Conservation (phyloP, 2,113 vertebrate genomes). For the Taxidea taxus region DNA sequence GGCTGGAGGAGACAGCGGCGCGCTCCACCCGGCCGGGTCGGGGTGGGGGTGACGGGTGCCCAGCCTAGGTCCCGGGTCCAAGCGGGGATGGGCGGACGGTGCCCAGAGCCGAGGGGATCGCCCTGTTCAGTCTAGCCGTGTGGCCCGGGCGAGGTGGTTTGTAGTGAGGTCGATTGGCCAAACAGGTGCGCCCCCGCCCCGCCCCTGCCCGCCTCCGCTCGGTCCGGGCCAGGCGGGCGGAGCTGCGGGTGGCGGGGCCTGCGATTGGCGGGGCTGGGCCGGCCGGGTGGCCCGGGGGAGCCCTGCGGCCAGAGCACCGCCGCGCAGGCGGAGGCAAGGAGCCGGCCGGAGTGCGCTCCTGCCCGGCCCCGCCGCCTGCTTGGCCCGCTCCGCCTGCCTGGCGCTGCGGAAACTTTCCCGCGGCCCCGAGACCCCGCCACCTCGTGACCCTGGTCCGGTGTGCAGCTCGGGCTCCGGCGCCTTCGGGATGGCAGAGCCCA, state of each 20-base stretch:
- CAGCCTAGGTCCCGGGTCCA: not conserved
- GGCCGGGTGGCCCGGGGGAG: constrained; percentile 14
- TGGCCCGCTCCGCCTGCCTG: not conserved
- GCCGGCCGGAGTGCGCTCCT: constrained; percentile 30
- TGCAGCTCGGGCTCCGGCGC: not conserved
- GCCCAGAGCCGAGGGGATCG: not conserved
- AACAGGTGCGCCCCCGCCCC: constrained; percentile 71
- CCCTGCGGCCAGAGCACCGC: not conserved
- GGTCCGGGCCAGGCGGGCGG: constrained; percentile 22
- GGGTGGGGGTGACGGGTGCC: not conserved
- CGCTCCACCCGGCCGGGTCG: not conserved
- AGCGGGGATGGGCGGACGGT: not conserved
- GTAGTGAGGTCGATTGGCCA: constrained; percentile 30
- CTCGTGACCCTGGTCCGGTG: not conserved
- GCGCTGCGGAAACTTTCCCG: constrained; percentile 49
- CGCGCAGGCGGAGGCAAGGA: constrained; percentile 38
- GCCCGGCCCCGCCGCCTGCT: not conserved
- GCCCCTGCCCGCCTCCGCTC: not conserved
- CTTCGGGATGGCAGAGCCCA: constrained; percentile 39
- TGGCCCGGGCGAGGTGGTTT: not conserved
- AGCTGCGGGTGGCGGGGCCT: constrained; percentile 43
- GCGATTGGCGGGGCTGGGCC: constrained; percentile 61
- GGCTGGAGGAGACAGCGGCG: not conserved
- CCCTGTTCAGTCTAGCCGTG: not conserved
- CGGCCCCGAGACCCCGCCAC: not conserved